Evolutionary conservation across 2,888 invertebrate species (phyloP).

Genomic region (Noctua janthina): DNA sequence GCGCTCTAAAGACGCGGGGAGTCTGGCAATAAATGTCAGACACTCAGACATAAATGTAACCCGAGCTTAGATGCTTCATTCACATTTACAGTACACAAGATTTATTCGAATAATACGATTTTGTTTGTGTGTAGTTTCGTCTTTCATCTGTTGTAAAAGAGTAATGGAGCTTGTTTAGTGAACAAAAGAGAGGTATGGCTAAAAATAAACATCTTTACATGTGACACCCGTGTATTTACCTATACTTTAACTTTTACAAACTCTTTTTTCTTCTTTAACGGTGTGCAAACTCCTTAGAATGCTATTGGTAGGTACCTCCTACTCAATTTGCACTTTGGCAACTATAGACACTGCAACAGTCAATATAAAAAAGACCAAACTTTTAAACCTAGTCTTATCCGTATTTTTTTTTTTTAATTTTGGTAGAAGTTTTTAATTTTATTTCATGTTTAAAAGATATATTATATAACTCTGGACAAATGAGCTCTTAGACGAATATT

Average conservation of each 20-base stretch:
- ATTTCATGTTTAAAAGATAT: not conserved
- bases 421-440: not conserved
- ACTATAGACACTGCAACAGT: not conserved
- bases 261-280: not conserved
- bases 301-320: no score
- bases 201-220: not conserved
- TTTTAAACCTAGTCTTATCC: not conserved
- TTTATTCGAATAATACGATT: slow-evolving; percentile 15
- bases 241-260: not conserved
- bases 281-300: not conserved
- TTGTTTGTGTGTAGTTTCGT: slow-evolving; percentile 22
- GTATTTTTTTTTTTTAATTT: not conserved
- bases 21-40: slow-evolving; percentile 61
- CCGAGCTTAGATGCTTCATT: slow-evolving; percentile 26
- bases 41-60: slow-evolving; percentile 48
- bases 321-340: not conserved
- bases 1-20: slow-evolving; percentile 39
- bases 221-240: not conserved
- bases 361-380: not conserved
- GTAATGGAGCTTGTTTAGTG: not conserved
- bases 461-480: not conserved
- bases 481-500: not conserved
- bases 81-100: slow-evolving; percentile 23
- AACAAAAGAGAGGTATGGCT: not conserved
- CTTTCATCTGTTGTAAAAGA: slow-evolving; percentile 14